Evolutionary conservation across 1,140 invertebrate genomes (phyloP).

Genomic region (Euura saliciscinereae): DNA sequence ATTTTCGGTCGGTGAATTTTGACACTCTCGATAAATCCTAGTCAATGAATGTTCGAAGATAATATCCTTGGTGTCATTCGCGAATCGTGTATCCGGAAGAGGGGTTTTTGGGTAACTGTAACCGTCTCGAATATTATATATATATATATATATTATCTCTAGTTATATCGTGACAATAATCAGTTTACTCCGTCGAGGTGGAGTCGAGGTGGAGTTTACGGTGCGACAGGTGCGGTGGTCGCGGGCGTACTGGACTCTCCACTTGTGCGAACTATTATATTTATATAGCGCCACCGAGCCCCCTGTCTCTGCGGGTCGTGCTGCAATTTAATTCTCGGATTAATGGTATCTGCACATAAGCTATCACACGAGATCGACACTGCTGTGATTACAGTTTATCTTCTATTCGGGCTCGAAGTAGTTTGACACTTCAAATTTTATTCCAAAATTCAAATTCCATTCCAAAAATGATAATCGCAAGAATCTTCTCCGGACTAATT

Average conservation of each 20-base stretch:
- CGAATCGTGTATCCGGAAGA: constrained; percentile 1
- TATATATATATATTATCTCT: no score
- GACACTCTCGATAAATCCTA: not conserved
- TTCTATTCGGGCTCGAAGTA: no score
- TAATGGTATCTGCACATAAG: not conserved
- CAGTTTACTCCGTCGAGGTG: not conserved
- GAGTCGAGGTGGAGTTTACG: constrained; percentile 35
- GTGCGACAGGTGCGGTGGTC: constrained; percentile 51
- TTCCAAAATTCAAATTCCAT: not conserved
- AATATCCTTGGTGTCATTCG: not conserved
- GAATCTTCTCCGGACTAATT: not conserved
- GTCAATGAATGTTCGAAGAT: not conserved
- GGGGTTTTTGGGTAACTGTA: no score
- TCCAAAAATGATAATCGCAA: not conserved
- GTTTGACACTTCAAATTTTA: not conserved
- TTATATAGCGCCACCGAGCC: constrained; percentile 36
- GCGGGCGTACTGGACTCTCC: constrained; percentile 51
- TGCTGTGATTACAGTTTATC: no score
- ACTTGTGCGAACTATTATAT: constrained; percentile 54
- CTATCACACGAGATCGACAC: no score
- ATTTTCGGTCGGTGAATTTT: constrained; percentile 13
- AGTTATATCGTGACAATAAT: no score
- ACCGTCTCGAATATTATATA: no score
- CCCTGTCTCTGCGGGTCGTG: not conserved
- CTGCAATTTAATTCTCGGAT: not conserved